Evolutionary conservation across 2,888 invertebrate genomes (phyloP).

Genomic region (Apotomis capreana): DNA sequence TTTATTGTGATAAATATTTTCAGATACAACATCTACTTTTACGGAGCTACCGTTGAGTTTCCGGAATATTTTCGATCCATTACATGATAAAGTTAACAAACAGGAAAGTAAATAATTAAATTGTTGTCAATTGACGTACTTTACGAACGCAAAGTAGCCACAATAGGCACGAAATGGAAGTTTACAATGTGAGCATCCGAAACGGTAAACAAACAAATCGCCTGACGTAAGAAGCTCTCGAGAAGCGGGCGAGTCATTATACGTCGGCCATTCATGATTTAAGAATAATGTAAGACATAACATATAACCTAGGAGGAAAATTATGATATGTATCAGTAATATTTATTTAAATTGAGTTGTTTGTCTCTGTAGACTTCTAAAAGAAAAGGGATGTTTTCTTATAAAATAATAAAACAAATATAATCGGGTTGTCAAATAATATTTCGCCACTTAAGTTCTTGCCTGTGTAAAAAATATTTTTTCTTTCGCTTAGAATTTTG

Average conservation of each 20-base stretch:
- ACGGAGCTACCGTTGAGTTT: neutral
- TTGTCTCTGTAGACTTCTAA: neutral
- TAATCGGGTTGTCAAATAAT: neutral
- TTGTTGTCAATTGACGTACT: conserved; percentile 35
- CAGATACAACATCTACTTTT: conserved; percentile 22
- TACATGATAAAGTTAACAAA: neutral
- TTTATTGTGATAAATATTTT: conserved; percentile 44
- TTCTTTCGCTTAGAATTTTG: too few species aligned
- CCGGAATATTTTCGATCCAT: conserved; percentile 1
- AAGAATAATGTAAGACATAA: conserved; percentile 1
- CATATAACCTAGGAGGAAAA: neutral
- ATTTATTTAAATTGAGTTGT: neutral
- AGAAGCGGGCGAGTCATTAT: conserved; percentile 25
- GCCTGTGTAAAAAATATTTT: too few species aligned
- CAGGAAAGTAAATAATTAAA: conserved; percentile 28
- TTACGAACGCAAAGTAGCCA: conserved; percentile 52
- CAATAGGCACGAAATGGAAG: conserved; percentile 69
- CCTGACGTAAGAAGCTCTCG: conserved; percentile 66
- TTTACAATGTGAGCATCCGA: conserved; percentile 73
- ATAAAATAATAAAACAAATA: neutral
- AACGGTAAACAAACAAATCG: conserved; percentile 70
- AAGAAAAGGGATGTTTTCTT: neutral
- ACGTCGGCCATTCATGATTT: conserved; percentile 26
- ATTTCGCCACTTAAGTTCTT: too few species aligned
- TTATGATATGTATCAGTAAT: neutral